These are phyloP conservation scores for Nixonia krombeini DNA, from an alignment of 1,140 invertebrate species.

Conservation along the genomic window DNA sequence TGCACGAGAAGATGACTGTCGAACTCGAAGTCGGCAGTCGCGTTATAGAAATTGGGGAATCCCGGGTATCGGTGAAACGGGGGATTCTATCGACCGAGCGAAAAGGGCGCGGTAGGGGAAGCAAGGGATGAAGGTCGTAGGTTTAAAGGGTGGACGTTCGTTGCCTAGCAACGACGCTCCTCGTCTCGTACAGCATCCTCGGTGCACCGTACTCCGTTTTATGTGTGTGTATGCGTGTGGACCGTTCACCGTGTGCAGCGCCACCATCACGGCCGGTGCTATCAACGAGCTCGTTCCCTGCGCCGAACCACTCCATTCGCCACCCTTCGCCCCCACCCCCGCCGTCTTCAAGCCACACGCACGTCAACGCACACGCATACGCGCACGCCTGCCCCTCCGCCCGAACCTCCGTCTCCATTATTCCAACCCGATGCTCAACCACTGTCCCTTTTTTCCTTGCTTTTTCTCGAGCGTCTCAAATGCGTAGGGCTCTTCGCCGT, in stretches of 20 bases:
- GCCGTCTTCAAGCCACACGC: too few relatives aligned
- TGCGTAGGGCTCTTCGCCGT: slow-evolving; percentile 4
- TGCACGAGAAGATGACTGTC: too few relatives aligned
- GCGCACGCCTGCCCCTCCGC: too few relatives aligned
- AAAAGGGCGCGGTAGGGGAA: slow-evolving; percentile 25
- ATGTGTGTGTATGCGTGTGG: too few relatives aligned
- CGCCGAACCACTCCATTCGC: slow-evolving; percentile 13
- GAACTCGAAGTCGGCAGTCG: slow-evolving; percentile 52
- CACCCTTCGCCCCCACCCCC: neutral
- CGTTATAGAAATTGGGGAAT: slow-evolving; percentile 67
- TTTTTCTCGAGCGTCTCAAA: slow-evolving; percentile 20
- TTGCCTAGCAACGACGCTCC: slow-evolving; percentile 66
- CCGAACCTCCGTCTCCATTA: slow-evolving; percentile 60
- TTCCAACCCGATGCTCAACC: slow-evolving; percentile 65
- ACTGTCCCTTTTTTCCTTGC: slow-evolving; percentile 55
- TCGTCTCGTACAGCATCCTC: slow-evolving; percentile 53
- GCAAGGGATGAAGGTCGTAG: slow-evolving; percentile 57
- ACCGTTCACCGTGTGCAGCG: too few relatives aligned
- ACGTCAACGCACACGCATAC: too few relatives aligned
- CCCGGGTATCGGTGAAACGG: slow-evolving; percentile 63
- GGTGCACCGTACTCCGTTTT: slow-evolving; percentile 47
- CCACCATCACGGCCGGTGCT: too few relatives aligned
- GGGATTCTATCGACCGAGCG: slow-evolving; percentile 66
- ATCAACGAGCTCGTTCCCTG: slow-evolving; percentile 10
- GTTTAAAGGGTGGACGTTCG: slow-evolving; percentile 70